Base-by-base conservation (phyloP, 2,888 invertebrate species). In the Eupithecia centaureata region DNA sequence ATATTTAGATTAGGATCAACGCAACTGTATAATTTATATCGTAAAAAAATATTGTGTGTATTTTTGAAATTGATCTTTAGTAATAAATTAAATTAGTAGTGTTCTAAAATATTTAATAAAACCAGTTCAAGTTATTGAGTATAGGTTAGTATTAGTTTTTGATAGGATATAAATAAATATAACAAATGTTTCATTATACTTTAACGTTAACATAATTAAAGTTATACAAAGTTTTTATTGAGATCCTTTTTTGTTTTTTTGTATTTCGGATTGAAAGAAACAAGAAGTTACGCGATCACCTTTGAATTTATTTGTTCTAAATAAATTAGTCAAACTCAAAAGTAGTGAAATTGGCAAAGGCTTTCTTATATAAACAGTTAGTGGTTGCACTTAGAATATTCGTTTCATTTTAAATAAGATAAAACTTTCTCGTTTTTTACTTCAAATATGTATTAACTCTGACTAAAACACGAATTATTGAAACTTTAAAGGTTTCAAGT, bases 21-120 rank as follows among this genome's bases (percentile, higher is more conserved):
- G 62, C 69, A 66, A 69, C 62, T 63, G 60, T 67, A 67, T 72
- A 65, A 68, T 71, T 68, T 71, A 67, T 70, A 70, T 60, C 25
- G 60, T 65, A 42, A 47, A 61, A 63, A 67, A 61, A 64, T 63
- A 66, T 63, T 65, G 65, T 70, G 74, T 72, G 73, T 75, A 72
- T 73, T 73, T 73, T 73, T 75, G 71, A 73, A 73, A 68, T 68
- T 63, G 52, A 71, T 68, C 71, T 68, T 71, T 64, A 66, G 66
- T 63, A 61, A 67, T 61, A 70, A 54, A 54, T 28, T 42, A 61
- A 63, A 63, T 56, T 61, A 59, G 62, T 67, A 61, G 70, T 62
- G 58, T 68, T 69, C 66, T 68, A 62, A 51, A 66, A 66, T 71
- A 64, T 67, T 64, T 68, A 69, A 57, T 61, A 61, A 30, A 59